Conservation (phyloP, 2,888 invertebrate species). For the Linyphia triangularis region DNA sequence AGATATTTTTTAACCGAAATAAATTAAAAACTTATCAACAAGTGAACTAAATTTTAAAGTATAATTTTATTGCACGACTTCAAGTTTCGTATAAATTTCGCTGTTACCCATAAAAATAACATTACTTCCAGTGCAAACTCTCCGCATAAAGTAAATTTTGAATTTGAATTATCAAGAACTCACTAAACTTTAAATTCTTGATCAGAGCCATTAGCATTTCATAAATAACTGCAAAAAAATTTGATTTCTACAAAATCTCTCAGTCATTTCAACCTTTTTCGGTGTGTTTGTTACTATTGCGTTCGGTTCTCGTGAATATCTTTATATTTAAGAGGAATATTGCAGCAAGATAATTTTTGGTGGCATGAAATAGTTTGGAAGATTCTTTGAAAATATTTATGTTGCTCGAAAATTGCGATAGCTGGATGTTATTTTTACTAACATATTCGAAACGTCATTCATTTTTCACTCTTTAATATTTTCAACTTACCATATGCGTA, state of each 20-base stretch:
- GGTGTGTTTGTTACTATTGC: background rate
- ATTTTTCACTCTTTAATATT: background rate
- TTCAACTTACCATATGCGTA: background rate
- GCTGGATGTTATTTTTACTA: background rate
- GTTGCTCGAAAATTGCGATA: background rate
- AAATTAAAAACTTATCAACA: no score
- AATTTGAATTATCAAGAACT: background rate
- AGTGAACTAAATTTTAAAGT: no score
- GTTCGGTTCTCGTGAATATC: background rate
- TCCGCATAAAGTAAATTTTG: background rate
- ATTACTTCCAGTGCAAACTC: no score
- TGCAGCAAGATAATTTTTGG: background rate
- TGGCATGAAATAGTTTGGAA: background rate
- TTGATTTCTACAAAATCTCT: background rate
- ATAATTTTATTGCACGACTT: no score
- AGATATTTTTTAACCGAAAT: no score
- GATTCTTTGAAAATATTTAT: background rate
- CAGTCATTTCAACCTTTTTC: background rate
- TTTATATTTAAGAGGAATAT: background rate
- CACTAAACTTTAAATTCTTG: background rate
- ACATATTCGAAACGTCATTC: background rate
- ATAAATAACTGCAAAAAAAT: slow-evolving; percentile 7
- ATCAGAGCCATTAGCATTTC: slow-evolving; percentile 14
- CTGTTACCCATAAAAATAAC: no score
- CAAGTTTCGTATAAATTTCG: no score